Base-by-base conservation (phyloP, 2,888 invertebrate species). In the Unio delphinus region DNA sequence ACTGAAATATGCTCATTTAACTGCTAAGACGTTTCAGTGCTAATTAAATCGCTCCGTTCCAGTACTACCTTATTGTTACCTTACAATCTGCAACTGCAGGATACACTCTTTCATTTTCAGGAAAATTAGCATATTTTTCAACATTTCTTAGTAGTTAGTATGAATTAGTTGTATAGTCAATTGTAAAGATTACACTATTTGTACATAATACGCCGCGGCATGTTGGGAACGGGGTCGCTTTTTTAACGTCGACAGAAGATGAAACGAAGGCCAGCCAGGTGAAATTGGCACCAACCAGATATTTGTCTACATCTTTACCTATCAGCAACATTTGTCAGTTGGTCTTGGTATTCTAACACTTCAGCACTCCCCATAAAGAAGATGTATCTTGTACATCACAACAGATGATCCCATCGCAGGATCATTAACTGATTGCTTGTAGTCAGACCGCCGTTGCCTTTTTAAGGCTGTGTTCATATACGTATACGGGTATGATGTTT, bases 121-220 rank as follows among this genome's bases (percentile, higher is more conserved):
- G 63, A 30, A 72, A 76, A 17, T 59, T 58, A 3, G 80, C 76
- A 60, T 72, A 78, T 11, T 65, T 34, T n/a, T 75, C 74, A n/a
- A 80, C 76, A 60, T 80, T 70, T 55, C 76, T 65, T 5, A 76
- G 80, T 57, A 70, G 72, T 75, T 78, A 76, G 4, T 60, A 66
- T 45, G 61, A 68, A 5, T 59, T 26, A 15, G 61, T 58, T 7
- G 63, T 66, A 56, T 78, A 78, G 56, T 78, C 71, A 34, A 80
- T 75, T 0, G 59, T 67, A 60, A 80, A 78, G 6, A 76, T 61
- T 1, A 76, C 68, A 5, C 58, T 34, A 23, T 61, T 57, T 4
- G 71, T 68, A 7, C 73, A 73, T 23, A 56, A 58, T 8, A 64
- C 58, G 7, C 62, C 28, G 56, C 55, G 66, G 55, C 62, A 59